Conservation (phyloP, 2,113 vertebrate genomes). For the Otocyon megalotis region DNA sequence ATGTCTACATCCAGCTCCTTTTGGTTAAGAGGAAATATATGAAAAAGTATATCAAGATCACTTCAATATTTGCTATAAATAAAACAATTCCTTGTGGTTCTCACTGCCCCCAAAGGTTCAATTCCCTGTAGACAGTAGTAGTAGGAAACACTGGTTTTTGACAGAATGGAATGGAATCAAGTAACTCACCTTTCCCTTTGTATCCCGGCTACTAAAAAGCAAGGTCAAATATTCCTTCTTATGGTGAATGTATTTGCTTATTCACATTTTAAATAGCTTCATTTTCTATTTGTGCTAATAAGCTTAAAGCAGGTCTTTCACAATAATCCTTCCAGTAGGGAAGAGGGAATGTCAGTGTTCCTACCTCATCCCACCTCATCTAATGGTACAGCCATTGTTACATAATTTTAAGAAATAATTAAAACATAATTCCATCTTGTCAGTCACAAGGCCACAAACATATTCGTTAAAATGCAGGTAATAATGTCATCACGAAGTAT, state of each 20-base stretch:
- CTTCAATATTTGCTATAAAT: slow-evolving; percentile 44
- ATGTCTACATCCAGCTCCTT: slow-evolving; percentile 16
- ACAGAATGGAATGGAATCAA: slow-evolving; percentile 52
- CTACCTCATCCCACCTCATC: slow-evolving; percentile 48
- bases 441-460: slow-evolving; percentile 59
- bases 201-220: slow-evolving; percentile 56
- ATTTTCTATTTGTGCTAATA: slow-evolving; percentile 63
- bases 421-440: slow-evolving; percentile 58
- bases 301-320: slow-evolving; percentile 43
- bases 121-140: slow-evolving; percentile 31
- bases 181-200: slow-evolving; percentile 49
- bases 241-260: slow-evolving; percentile 20
- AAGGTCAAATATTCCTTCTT: slow-evolving; percentile 53
- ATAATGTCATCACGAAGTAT: slow-evolving; percentile 23
- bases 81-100: slow-evolving; percentile 1
- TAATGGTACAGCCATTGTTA: slow-evolving; percentile 64
- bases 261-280: slow-evolving; percentile 47
- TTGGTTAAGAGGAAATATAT: slow-evolving; percentile 14
- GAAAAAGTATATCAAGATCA: neutral
- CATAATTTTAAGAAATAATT: slow-evolving; percentile 69
- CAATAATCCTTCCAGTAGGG: slow-evolving; percentile 44
- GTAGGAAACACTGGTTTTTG: slow-evolving; percentile 21
- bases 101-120: slow-evolving; percentile 1
- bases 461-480: slow-evolving; percentile 48
- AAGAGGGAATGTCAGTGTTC: neutral